phyloP scores from a whole-genome alignment of 2,888 invertebrate species.

The Stenoptilia bipunctidactyla region DNA sequence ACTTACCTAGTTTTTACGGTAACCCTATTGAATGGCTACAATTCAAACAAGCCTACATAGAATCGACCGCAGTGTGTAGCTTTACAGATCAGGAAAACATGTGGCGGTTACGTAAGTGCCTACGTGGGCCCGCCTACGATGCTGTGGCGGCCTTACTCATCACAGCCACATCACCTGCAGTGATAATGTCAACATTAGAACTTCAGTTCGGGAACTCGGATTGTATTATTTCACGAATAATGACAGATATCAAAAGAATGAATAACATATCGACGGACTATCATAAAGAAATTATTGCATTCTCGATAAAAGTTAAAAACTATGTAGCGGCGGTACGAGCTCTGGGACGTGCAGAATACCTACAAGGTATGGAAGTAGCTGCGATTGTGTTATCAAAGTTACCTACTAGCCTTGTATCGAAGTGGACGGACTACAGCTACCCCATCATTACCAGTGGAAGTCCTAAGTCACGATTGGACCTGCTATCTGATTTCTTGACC shows the following conservation, averaged over 20 bases:
- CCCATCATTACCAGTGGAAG: conserved; percentile 5
- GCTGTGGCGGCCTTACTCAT: conserved; percentile 3
- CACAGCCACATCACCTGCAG: background rate
- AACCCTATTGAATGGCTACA: conserved; percentile 8
- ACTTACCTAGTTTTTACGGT: conserved; percentile 2
- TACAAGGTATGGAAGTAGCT: conserved; percentile 8
- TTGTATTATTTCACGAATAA: conserved; percentile 6
- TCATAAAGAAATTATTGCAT: conserved; percentile 15
- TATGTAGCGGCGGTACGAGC: conserved; percentile 14
- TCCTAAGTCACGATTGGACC: conserved; percentile 11
- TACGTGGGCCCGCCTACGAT: conserved; percentile 4
- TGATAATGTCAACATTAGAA: background rate
- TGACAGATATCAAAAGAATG: conserved; percentile 15
- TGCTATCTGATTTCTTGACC: conserved; percentile 17
- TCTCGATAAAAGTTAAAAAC: conserved; percentile 17
- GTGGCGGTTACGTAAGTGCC: conserved; percentile 3
- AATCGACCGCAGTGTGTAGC: conserved; percentile 3
- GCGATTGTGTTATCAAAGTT: conserved; percentile 15
- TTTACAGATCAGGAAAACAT: conserved; percentile 4
- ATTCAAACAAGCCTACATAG: conserved; percentile 5
- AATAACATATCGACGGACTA: conserved; percentile 12
- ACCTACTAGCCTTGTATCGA: conserved; percentile 14
- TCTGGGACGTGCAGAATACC: conserved; percentile 13
- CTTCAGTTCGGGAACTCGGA: conserved; percentile 2
- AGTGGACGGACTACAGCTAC: conserved; percentile 21